A percentile compares a stretch with the other conserved stretches of the same genome.
These are phyloP conservation scores for Brachionus plicatilis DNA, from an alignment of 1,140 invertebrate species.

Conservation along the genomic window DNA sequence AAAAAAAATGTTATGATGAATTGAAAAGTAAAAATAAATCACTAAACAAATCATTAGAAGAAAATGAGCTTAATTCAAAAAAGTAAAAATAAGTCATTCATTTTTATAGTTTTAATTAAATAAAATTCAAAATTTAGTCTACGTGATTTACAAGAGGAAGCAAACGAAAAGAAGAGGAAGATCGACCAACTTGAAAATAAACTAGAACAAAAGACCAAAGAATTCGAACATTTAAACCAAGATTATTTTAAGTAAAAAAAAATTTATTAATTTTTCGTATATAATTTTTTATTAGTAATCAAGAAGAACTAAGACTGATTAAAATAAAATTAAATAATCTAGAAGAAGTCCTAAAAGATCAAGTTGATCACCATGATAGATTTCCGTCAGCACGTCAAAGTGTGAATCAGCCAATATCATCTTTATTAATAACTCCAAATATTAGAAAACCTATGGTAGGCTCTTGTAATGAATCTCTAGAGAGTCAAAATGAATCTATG, in stretches of 20 bases:
- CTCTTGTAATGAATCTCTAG: neutral
- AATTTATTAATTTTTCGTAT: neutral
- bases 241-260: neutral
- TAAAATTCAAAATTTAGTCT: neutral
- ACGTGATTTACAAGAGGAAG: neutral
- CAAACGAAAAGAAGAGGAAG: neutral
- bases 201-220: neutral
- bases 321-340: slow-evolving; percentile 13
- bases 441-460: neutral
- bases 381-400: neutral
- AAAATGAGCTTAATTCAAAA: neutral
- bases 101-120: neutral
- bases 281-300: neutral
- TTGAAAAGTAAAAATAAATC: slow-evolving; percentile 13
- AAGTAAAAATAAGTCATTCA: neutral
- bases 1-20: neutral
- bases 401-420: neutral
- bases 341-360: neutral
- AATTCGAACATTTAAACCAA: slow-evolving; percentile 3
- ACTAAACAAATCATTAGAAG: neutral
- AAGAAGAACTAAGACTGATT: neutral
- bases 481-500: neutral
- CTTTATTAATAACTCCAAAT: slow-evolving; percentile 18
- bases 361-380: neutral
- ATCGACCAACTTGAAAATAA: neutral